Evolutionary conservation across 2,888 invertebrate species (phyloP).

Genomic region (Kuschelorhynchus macadamiae): DNA sequence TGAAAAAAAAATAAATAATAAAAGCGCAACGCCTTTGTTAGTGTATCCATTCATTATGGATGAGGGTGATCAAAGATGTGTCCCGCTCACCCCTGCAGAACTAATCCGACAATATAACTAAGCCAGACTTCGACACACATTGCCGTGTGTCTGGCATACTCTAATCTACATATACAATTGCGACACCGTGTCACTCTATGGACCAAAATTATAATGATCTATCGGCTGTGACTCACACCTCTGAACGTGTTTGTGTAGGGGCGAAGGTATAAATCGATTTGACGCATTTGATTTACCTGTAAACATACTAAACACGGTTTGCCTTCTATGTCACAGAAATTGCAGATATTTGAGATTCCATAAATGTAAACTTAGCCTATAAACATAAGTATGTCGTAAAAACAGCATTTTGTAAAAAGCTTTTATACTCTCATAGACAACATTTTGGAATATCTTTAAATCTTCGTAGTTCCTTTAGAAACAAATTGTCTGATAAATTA

Average conservation of each 20-base stretch:
- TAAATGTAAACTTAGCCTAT: no score
- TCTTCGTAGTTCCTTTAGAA: no score
- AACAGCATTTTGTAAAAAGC: no score
- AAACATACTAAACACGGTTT: no score
- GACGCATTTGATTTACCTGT: neutral
- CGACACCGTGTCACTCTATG: constrained; percentile 52
- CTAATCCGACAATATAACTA: constrained; percentile 64
- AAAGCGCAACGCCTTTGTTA: constrained; percentile 23
- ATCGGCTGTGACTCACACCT: constrained; percentile 39
- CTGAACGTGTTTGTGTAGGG: constrained; percentile 29
- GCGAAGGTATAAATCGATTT: constrained; percentile 15
- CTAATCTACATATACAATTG: constrained; percentile 63
- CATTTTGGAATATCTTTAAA: no score
- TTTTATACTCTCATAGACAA: no score
- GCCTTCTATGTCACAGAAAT: no score
- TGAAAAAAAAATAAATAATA: no score
- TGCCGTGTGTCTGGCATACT: constrained; percentile 56
- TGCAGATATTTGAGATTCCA: no score
- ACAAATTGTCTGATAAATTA: no score
- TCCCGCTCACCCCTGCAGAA: constrained; percentile 63
- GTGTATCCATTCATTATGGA: constrained; percentile 11
- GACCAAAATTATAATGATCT: constrained; percentile 39
- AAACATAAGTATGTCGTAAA: no score
- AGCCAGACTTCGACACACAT: constrained; percentile 62
- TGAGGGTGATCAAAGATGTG: constrained; percentile 49